phyloP scores from a whole-genome alignment of 30 jellyfish, hydroid and myxozoan species.

The Hydra vulgaris region DNA sequence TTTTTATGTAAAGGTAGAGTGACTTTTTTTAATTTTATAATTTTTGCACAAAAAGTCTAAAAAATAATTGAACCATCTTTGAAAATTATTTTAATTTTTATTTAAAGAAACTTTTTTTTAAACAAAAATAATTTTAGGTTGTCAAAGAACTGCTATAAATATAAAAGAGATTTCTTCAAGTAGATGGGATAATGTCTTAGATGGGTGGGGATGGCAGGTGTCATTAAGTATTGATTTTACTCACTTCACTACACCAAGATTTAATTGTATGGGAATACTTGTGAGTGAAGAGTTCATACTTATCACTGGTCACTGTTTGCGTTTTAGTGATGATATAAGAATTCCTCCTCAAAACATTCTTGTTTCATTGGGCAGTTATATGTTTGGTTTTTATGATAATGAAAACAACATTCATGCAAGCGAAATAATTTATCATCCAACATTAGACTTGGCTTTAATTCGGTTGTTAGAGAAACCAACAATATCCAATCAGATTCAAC shows the following conservation, averaged over 20 bases:
- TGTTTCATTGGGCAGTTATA: conserved; percentile 20
- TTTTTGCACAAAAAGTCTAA: background rate
- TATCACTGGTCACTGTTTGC: conserved; percentile 72
- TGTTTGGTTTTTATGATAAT: background rate
- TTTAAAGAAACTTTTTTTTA: no score
- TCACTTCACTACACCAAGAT: conserved; percentile 10
- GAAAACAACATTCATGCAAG: conserved; percentile 17
- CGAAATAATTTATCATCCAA: conserved; percentile 13
- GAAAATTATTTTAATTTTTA: background rate
- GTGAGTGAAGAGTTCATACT: conserved; percentile 34
- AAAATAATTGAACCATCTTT: background rate
- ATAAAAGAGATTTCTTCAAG: background rate
- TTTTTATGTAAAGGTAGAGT: no score
- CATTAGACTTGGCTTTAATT: conserved; percentile 26
- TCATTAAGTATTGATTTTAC: conserved; percentile 20
- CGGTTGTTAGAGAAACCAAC: conserved; percentile 3
- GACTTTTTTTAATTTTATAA: background rate
- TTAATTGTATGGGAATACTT: conserved; percentile 74
- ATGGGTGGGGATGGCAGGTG: conserved; percentile 56
- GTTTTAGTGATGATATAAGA: conserved; percentile 15
- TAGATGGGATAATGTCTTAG: conserved; percentile 15
- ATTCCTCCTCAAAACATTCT: conserved; percentile 13
- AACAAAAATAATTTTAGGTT: no score
- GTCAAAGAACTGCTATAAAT: conserved; percentile 8
- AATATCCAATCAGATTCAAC: conserved; percentile 14